These are phyloP conservation scores for Idaea biselata DNA, from an alignment of 2,888 invertebrate species.

Conservation along the genomic window DNA sequence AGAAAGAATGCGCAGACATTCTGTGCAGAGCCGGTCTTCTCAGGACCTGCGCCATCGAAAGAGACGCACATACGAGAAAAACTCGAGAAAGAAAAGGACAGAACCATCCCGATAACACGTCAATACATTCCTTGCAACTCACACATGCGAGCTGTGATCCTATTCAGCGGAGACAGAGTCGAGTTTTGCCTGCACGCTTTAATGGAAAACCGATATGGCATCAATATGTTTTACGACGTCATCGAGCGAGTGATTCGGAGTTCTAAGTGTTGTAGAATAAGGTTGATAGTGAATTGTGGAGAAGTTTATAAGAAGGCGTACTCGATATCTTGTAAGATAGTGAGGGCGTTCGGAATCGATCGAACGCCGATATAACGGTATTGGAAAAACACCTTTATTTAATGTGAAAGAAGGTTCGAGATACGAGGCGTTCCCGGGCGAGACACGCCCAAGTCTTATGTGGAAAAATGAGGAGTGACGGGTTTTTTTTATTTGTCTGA, in stretches of 20 bases:
- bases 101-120: constrained; percentile 77
- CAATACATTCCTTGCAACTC: constrained; percentile 72
- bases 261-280: constrained; percentile 43
- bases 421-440: constrained; percentile 61
- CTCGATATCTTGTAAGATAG: constrained; percentile 79
- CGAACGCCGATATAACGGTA: constrained; percentile 69
- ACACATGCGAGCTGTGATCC: constrained; percentile 51
- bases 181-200: constrained; percentile 42
- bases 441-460: constrained; percentile 76
- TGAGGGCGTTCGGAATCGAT: constrained; percentile 77
- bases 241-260: constrained; percentile 41
- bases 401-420: constrained; percentile 58
- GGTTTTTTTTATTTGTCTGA: constrained; percentile 61
- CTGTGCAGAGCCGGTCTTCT: constrained; percentile 58
- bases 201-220: constrained; percentile 81
- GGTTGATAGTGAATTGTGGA: constrained; percentile 44
- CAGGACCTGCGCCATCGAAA: constrained; percentile 66
- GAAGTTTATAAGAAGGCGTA: constrained; percentile 74
- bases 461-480: constrained; percentile 67
- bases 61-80: constrained; percentile 66
- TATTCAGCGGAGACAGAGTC: constrained; percentile 39
- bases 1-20: constrained; percentile 77
- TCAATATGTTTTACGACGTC: constrained; percentile 74
- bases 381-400: constrained; percentile 76
- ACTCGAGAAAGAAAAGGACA: constrained; percentile 63